phyloP scores from a whole-genome alignment of 2,113 vertebrate genomes.

The Capricornis sumatraensis region DNA sequence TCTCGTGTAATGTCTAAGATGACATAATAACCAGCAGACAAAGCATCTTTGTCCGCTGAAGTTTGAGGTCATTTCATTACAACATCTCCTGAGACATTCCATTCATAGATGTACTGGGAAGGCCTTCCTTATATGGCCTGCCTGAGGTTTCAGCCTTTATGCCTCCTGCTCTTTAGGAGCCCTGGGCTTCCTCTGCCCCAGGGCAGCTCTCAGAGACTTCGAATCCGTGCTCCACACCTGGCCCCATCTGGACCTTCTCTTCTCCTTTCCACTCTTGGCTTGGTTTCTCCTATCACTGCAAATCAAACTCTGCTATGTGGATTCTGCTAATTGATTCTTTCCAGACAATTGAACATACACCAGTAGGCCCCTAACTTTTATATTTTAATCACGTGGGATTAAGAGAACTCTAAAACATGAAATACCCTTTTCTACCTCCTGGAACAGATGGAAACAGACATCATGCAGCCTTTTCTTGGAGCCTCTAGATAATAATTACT shows the following conservation, averaged over 20 bases:
- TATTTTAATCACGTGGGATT: not conserved
- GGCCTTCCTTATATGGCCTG: not conserved
- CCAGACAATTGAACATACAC: not conserved
- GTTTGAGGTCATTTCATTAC: constrained; percentile 41
- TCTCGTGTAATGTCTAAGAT: not conserved
- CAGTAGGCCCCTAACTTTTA: not conserved
- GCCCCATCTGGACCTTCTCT: not conserved
- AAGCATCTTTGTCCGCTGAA: not conserved
- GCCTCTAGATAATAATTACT: not conserved
- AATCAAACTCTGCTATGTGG: not conserved
- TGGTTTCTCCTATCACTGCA: not conserved
- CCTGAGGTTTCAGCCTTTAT: not conserved
- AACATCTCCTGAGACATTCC: not conserved
- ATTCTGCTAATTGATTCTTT: not conserved
- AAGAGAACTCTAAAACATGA: not conserved
- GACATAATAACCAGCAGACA: not conserved
- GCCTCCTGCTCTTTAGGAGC: not conserved
- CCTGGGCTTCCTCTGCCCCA: not conserved
- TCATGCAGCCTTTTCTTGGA: not conserved
- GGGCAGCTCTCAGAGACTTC: not conserved
- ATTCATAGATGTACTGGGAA: not conserved
- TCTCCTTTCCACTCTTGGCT: not conserved
- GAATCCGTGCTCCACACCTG: accelerated
- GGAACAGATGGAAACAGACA: not conserved
- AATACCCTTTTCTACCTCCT: not conserved